Evolutionary conservation across 1,140 invertebrate species (phyloP), one percentile per base, ranked within the genome.

Genomic region (Adoxophyes honmai): DNA sequence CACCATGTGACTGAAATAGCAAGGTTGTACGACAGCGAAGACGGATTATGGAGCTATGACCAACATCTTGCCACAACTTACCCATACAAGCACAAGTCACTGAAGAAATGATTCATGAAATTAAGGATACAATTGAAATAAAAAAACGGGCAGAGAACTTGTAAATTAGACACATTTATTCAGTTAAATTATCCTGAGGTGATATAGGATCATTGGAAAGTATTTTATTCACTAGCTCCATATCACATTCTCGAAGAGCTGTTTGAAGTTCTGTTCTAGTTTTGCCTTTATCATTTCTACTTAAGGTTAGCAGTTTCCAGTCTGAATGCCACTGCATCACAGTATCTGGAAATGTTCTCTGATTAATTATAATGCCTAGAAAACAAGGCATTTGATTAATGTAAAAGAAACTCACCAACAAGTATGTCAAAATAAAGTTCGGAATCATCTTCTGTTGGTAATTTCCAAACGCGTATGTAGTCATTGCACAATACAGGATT

Each of bases 281-380:
- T 59, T 68, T 73, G 28, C 54, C 68, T 15, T 53, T 38, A 36
- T 67, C 64, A 48, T 57, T 64, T 14, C 57, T 61, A 8, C 71
- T 65, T 21, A 80, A 35, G 15, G 70, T 70, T 7, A 81, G 61
- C 44, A 61, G 62, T 15, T 62, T 64, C 73, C 72, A 83, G 42
- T 88, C 78, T 7, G 55, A 39, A 65, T 80, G 81, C 85, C 82
- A 88, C 34, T 80, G 72, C 21, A 72, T 52, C 11, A 87, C 57
- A 15, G 63, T 73, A 21, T 65, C 82, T 86, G 68, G 5, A 36
- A 75, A 57, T 16, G 10, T 39, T 54, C 55, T 44, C 39, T 66
- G 37, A 52, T 44, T 52, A 34, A 51, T 35, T 48, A 3, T 48
- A 42, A 3, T 16, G 9, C 1, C 3, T 6, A 36, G 34, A 10